Evolutionary conservation across 2,113 vertebrate genomes (phyloP).

Genomic region (Phocoena phocoena): DNA sequence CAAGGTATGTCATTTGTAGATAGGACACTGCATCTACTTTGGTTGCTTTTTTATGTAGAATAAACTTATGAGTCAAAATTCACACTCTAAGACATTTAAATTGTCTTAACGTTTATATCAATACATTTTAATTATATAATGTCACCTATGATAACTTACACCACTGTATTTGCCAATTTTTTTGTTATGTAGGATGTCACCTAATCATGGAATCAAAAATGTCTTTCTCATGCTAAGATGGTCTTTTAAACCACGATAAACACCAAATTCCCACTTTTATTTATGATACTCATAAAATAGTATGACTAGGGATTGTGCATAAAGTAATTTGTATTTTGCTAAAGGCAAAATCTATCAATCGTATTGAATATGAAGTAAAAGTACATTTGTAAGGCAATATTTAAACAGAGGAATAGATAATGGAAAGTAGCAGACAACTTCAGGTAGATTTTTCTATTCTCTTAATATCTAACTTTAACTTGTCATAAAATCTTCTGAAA

Average conservation of each 20-base stretch:
- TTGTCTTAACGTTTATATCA: slow-evolving; percentile 42
- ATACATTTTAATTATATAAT: slow-evolving; percentile 31
- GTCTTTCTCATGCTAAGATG: slow-evolving; percentile 32
- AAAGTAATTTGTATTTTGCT: slow-evolving; percentile 17
- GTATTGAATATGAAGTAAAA: background rate
- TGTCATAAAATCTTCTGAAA: slow-evolving; percentile 70
- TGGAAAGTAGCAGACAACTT: slow-evolving; percentile 9
- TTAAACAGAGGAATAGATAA: slow-evolving; percentile 12
- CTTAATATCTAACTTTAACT: slow-evolving; percentile 65
- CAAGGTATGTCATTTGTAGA: slow-evolving; percentile 5
- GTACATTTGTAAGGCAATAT: background rate
- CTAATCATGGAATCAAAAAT: slow-evolving; percentile 27
- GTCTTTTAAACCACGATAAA: slow-evolving; percentile 42
- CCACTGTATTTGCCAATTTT: background rate
- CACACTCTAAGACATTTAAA: background rate
- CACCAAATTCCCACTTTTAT: slow-evolving; percentile 14
- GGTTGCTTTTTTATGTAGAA: background rate
- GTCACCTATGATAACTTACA: background rate
- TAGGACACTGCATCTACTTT: background rate
- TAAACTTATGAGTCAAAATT: slow-evolving; percentile 49
- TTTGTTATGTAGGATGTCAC: slow-evolving; percentile 37
- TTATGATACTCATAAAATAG: slow-evolving; percentile 53
- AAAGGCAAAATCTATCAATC: slow-evolving; percentile 35
- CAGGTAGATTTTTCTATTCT: slow-evolving; percentile 33
- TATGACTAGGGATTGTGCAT: background rate